Conservation (phyloP, 1,140 invertebrate genomes). For the Aphidius ervi region DNA sequence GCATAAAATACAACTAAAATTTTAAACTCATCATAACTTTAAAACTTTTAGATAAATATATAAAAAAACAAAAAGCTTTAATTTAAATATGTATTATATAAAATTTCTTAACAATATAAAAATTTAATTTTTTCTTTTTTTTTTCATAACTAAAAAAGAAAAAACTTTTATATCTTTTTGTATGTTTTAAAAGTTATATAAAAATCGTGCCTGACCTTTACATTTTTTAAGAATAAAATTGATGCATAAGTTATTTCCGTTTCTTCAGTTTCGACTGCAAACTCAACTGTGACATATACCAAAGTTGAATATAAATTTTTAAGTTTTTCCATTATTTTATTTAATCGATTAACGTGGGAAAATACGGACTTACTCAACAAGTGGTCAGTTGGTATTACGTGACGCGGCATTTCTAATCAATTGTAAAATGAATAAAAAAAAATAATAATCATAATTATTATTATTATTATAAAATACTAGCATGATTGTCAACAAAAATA, state of each 20-base stretch:
- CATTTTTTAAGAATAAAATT: background rate
- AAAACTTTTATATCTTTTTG: too few relatives aligned
- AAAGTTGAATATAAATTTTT: too few relatives aligned
- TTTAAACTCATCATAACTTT: too few relatives aligned
- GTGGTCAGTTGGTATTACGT: conserved; percentile 11
- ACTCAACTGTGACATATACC: too few relatives aligned
- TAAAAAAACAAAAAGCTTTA: too few relatives aligned
- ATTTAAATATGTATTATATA: background rate
- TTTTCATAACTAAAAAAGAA: background rate
- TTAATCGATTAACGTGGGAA: conserved; percentile 5
- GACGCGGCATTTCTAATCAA: background rate
- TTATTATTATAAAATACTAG: background rate
- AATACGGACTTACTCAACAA: conserved; percentile 9
- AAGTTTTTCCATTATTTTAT: background rate
- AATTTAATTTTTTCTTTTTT: background rate
- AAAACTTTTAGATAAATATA: too few relatives aligned
- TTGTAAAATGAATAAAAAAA: background rate
- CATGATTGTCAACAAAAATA: background rate
- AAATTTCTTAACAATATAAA: too few relatives aligned
- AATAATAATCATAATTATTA: background rate
- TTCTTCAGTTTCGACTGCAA: too few relatives aligned
- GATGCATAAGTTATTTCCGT: background rate
- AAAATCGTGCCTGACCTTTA: background rate
- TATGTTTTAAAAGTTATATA: background rate
- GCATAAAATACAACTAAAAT: too few relatives aligned